Conservation (phyloP, 2,888 invertebrate genomes). For the Diogma glabrata region DNA sequence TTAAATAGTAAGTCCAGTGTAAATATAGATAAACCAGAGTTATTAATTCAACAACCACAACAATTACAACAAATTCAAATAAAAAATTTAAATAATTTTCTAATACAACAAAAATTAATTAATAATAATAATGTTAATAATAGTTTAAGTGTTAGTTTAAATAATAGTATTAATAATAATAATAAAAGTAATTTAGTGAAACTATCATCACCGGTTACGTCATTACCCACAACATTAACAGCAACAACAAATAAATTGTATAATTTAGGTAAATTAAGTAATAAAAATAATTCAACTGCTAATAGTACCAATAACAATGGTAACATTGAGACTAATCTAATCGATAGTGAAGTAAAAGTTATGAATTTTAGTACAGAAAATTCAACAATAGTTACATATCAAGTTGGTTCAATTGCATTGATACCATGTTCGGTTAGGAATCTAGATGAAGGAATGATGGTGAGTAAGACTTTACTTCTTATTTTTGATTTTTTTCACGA, state of each 20-base stretch:
- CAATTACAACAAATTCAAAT: constrained; percentile 8
- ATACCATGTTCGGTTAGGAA: constrained; percentile 75
- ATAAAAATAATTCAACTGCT: constrained; percentile 1
- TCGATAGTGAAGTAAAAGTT: constrained; percentile 6
- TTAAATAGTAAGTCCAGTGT: constrained; percentile 2
- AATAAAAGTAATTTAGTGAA: constrained; percentile 4
- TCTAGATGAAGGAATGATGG: constrained; percentile 70
- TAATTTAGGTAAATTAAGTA: not conserved
- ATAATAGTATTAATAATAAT: not conserved
- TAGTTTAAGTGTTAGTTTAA: not conserved
- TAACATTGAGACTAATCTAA: not conserved
- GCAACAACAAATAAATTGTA: too few relatives aligned
- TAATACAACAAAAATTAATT: constrained; percentile 5
- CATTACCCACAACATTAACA: constrained; percentile 5
- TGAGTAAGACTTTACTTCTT: too few relatives aligned
- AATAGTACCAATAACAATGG: constrained; percentile 2
- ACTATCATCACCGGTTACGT: not conserved
- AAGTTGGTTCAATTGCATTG: constrained; percentile 72
- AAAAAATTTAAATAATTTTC: constrained; percentile 7
- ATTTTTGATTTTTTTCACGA: too few relatives aligned
- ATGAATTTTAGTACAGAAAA: constrained; percentile 76
- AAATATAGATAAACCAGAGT: constrained; percentile 2
- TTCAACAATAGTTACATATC: constrained; percentile 67
- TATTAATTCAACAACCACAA: constrained; percentile 1
- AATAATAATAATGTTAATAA: too few relatives aligned